Evolutionary conservation across 2,113 vertebrate species (phyloP).

Genomic region (Peromyscus maniculatus): DNA sequence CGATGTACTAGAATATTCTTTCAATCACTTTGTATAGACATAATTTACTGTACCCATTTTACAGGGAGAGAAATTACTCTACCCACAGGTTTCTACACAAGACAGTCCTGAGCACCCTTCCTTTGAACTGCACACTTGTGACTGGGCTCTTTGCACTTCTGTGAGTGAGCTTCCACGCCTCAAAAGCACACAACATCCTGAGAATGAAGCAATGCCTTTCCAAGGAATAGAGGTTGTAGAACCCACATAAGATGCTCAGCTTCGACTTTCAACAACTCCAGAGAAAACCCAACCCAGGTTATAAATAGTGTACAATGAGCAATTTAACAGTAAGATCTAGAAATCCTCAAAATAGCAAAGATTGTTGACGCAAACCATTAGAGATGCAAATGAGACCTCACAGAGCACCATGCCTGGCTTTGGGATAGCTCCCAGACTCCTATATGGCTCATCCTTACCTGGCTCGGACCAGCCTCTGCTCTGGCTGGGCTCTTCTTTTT

Average conservation of each 20-base stretch:
- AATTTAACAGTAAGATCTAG: background rate
- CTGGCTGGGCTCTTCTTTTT: background rate
- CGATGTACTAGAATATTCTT: background rate
- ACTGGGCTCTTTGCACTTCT: background rate
- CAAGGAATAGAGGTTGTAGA: background rate
- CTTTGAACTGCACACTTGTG: background rate
- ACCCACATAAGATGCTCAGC: background rate
- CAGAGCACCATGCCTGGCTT: background rate
- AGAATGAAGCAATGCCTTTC: background rate
- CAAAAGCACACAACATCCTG: background rate
- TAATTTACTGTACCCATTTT: background rate
- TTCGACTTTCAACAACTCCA: background rate
- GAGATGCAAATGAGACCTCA: constrained; percentile 33
- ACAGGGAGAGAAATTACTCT: background rate
- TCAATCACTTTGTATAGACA: background rate
- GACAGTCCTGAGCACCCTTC: background rate
- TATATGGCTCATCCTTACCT: background rate
- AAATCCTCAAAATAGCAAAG: constrained; percentile 34
- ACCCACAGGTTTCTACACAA: background rate
- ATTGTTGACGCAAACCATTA: background rate
- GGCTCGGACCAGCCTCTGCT: background rate
- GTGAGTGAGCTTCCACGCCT: background rate
- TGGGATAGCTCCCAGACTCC: background rate
- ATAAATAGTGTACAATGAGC: background rate
- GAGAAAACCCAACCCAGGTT: background rate